A percentile compares a stretch with the other conserved stretches of the same genome.
These are phyloP conservation scores for Hanleya hanleyi DNA, from an alignment of 2,888 invertebrate species.

Conservation along the genomic window DNA sequence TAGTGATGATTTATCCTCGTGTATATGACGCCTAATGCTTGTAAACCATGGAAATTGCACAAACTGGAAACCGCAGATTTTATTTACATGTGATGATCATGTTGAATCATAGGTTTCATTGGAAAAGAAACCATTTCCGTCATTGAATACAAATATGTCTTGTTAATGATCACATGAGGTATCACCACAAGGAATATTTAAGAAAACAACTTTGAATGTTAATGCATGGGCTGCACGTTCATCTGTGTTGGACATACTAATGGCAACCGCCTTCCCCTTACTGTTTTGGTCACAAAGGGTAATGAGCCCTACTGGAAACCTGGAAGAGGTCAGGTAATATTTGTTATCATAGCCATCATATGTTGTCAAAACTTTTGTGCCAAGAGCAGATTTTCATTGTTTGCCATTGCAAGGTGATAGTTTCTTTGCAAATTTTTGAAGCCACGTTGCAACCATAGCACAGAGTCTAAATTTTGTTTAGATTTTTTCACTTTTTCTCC, in stretches of 20 bases:
- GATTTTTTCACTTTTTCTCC: slow-evolving; percentile 14
- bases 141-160: slow-evolving; percentile 14
- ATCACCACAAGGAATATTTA: slow-evolving; percentile 14
- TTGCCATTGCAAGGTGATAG: slow-evolving; percentile 11
- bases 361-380: slow-evolving; percentile 6
- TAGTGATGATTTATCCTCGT: neutral
- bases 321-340: neutral
- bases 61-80: slow-evolving; percentile 7
- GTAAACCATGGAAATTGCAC: slow-evolving; percentile 17
- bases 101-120: slow-evolving; percentile 16
- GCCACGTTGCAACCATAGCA: slow-evolving; percentile 14
- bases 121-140: slow-evolving; percentile 15
- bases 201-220: slow-evolving; percentile 2
- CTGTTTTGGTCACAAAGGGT: slow-evolving; percentile 10
- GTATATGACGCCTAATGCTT: slow-evolving; percentile 12
- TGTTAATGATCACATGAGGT: slow-evolving; percentile 6
- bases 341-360: slow-evolving; percentile 8
- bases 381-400: neutral
- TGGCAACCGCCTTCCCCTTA: neutral
- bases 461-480: slow-evolving; percentile 2
- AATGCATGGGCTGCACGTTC: slow-evolving; percentile 1
- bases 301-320: slow-evolving; percentile 6
- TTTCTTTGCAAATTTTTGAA: neutral
- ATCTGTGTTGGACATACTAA: slow-evolving; percentile 6
- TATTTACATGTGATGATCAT: slow-evolving; percentile 11